A percentile compares a stretch with the other conserved stretches of the same genome.
phyloP scores from a whole-genome alignment of 2,888 invertebrate genomes.

The Chloroclystis v-ata region DNA sequence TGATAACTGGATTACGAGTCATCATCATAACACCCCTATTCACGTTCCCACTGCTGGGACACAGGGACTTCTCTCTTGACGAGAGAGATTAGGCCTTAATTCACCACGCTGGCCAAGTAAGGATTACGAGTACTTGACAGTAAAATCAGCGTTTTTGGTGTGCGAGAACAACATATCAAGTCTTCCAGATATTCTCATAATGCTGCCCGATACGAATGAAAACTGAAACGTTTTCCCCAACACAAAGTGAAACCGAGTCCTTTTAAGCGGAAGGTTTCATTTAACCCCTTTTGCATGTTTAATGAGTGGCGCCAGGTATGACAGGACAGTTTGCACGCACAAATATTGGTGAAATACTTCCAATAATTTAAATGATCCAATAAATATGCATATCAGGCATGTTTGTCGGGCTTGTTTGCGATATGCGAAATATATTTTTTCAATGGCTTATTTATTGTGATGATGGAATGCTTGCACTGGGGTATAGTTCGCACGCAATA shows the following conservation, averaged over 20 bases:
- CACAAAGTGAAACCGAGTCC: slow-evolving; percentile 6
- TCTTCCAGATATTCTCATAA: too few species aligned
- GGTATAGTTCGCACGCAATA: background rate
- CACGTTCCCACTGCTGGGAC: too few species aligned
- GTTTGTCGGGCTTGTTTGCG: slow-evolving; percentile 19
- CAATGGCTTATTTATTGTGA: background rate
- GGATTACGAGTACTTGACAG: too few species aligned
- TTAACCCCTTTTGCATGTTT: slow-evolving; percentile 19
- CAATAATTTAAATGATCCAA: slow-evolving; percentile 26
- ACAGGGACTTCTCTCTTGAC: too few species aligned
- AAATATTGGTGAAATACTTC: slow-evolving; percentile 27
- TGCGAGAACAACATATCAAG: too few species aligned
- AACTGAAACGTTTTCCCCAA: background rate
- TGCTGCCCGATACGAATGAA: background rate
- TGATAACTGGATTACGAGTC: too few species aligned
- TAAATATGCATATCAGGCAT: slow-evolving; percentile 28
- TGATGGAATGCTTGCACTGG: background rate
- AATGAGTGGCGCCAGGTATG: slow-evolving; percentile 18
- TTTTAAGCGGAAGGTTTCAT: slow-evolving; percentile 16
- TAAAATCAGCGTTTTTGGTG: too few species aligned
- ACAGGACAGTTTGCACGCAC: slow-evolving; percentile 14
- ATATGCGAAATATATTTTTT: slow-evolving; percentile 14
- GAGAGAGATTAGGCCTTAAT: too few species aligned
- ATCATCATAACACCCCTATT: too few species aligned
- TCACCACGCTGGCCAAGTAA: too few species aligned